Evolutionary conservation across 1,140 invertebrate genomes (phyloP).

Genomic region (Armadillidium nasatum): DNA sequence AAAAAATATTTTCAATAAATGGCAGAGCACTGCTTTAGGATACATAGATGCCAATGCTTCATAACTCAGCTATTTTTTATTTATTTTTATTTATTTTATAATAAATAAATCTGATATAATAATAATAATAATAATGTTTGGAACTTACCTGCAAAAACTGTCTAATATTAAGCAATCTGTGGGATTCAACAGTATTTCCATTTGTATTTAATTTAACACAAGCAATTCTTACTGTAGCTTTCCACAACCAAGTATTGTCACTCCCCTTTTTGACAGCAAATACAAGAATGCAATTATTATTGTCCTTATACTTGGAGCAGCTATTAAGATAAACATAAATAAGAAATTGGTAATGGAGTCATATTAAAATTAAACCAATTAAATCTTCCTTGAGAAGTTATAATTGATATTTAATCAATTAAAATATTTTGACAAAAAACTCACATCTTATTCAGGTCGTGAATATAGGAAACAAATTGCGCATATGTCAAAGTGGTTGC

Average conservation of each 20-base stretch:
- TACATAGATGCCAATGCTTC: no score
- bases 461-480: constrained; percentile 40
- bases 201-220: constrained; percentile 59
- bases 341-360: neutral
- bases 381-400: no score
- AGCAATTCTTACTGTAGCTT: constrained; percentile 61
- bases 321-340: neutral
- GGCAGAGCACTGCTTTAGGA: no score
- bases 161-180: constrained; percentile 57
- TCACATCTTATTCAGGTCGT: constrained; percentile 42
- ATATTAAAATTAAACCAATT: no score
- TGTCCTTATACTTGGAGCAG: constrained; percentile 40
- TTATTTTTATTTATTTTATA: no score
- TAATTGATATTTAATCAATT: no score
- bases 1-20: no score
- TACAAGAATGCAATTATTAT: constrained; percentile 49
- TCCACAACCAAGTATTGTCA: constrained; percentile 63
- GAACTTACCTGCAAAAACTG: constrained; percentile 56
- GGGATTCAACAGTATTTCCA: constrained; percentile 55
- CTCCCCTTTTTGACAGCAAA: constrained; percentile 63
- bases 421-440: neutral
- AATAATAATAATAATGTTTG: no score
- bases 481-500: constrained; percentile 42
- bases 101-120: no score
- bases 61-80: no score